Evolutionary conservation across 92 coral and sea anemone genomes (phyloP).

Genomic region (Metridium senile): DNA sequence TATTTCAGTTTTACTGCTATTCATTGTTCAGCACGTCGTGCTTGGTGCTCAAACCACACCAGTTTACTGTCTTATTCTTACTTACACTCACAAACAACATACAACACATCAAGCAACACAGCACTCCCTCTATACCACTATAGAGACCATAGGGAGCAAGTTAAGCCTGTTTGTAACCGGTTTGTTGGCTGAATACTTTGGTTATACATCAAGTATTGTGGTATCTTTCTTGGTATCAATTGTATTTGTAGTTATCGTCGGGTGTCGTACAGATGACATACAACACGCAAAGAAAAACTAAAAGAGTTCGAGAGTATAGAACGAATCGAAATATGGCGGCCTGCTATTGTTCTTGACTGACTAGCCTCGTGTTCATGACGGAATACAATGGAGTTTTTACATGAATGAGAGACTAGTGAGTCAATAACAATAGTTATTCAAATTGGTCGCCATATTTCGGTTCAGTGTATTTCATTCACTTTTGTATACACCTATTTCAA

Average conservation of each 20-base stretch:
- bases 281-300: too few relatives aligned
- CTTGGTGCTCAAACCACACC: conserved; percentile 90
- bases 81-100: conserved; percentile 71
- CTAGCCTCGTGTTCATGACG: too few relatives aligned
- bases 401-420: too few relatives aligned
- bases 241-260: conserved; percentile 42
- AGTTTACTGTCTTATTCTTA: conserved; percentile 68
- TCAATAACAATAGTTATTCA: too few relatives aligned
- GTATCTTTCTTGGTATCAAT: conserved; percentile 53
- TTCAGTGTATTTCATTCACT: too few relatives aligned
- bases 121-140: conserved; percentile 75
- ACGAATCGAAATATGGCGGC: too few relatives aligned
- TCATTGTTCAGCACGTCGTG: conserved; percentile 66
- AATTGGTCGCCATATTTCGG: too few relatives aligned
- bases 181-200: conserved; percentile 66
- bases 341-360: too few relatives aligned
- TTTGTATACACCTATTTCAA: too few relatives aligned
- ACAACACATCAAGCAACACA: conserved; percentile 68
- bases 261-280: conserved; percentile 27
- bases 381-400: too few relatives aligned
- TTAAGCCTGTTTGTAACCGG: conserved; percentile 77
- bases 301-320: too few relatives aligned
- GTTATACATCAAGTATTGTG: conserved; percentile 55
- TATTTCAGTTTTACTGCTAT: conserved; percentile 42
- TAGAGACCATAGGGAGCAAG: conserved; percentile 85